Evolutionary conservation across 2,888 invertebrate species (phyloP), one percentile per base, ranked within the genome.

Genomic region (Cynaeus angustus): DNA sequence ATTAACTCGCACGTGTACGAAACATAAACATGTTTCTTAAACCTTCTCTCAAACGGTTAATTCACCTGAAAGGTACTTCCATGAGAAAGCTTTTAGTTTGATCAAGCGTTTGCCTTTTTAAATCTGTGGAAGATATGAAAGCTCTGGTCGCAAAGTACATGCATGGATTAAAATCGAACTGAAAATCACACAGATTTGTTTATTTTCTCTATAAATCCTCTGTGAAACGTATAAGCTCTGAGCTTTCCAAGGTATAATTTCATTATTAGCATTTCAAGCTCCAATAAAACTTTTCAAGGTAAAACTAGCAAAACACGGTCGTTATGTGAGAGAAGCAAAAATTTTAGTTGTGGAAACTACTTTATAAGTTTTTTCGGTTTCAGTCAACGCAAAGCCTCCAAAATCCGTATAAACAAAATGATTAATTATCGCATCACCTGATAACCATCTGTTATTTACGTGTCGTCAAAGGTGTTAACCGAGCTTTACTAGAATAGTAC

Each of bases 381-480:
- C 21, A n/a, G n/a, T n/a, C n/a, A n/a, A n/a, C n/a, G n/a, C n/a
- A n/a, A n/a, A n/a, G 38, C 48, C 21, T 21, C 16, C 21, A 26
- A n/a, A 50, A 26, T 38, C 21, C 37, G 26, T 12, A 45, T 33
- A 59, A 59, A 13, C n/a, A 13, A 48, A 45, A 62, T 62, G 48
- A 50, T 50, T 62, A 50, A 48, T 48, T 62, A 50, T 48, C 48
- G 14, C 38, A n/a, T 48, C 46, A 3, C 37, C 14, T 33, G 46
- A 13, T 59, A 46, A 30, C n/a, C 62, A 62, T 62, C 37, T 62
- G 62, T 62, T 48, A 33, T 48, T 46, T 46, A 41, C 38, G 10
- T 33, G 10, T 2, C 12, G 41, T 12, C 3, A 10, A 41, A 41
- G 10, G 12, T 12, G 3, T 12, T 41, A 41, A 5, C n/a, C 41